Percentiles rank a stretch among this genome's conserved stretches.
phyloP scores from a whole-genome alignment of 1,140 invertebrate species.

The Papilio polytes region DNA sequence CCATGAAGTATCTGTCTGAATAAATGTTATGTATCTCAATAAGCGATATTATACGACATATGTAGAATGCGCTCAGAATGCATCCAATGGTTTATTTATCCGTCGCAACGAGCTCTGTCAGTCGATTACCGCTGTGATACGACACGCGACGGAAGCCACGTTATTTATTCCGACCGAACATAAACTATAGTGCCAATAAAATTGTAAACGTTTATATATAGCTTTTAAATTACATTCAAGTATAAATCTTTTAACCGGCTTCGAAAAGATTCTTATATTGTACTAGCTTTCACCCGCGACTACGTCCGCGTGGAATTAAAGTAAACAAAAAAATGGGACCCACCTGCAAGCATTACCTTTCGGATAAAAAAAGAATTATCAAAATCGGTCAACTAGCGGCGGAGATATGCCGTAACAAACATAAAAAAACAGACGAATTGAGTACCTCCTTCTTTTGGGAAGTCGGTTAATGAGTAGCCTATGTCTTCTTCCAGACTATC shows the following conservation, averaged over 20 bases:
- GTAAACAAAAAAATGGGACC: no score
- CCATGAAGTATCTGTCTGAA: no score
- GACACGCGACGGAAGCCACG: background rate
- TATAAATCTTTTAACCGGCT: background rate
- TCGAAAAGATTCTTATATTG: background rate
- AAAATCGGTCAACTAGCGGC: no score
- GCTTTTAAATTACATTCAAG: background rate
- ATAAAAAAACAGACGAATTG: no score
- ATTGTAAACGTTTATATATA: background rate
- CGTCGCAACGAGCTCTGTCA: conserved; percentile 5
- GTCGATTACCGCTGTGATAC: conserved; percentile 13
- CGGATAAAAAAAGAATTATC: no score
- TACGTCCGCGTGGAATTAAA: no score
- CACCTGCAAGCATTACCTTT: no score
- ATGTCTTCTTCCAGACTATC: no score
- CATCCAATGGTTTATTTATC: conserved; percentile 19
- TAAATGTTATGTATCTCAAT: background rate
- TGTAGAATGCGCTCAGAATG: conserved; percentile 3
- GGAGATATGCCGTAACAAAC: no score
- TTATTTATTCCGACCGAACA: background rate
- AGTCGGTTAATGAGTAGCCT: no score
- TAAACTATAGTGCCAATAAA: conserved; percentile 1
- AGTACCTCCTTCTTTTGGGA: no score
- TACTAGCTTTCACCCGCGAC: background rate
- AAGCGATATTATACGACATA: background rate